phyloP scores from a whole-genome alignment of 2,113 vertebrate species.

The Phrynosoma blainvillii region DNA sequence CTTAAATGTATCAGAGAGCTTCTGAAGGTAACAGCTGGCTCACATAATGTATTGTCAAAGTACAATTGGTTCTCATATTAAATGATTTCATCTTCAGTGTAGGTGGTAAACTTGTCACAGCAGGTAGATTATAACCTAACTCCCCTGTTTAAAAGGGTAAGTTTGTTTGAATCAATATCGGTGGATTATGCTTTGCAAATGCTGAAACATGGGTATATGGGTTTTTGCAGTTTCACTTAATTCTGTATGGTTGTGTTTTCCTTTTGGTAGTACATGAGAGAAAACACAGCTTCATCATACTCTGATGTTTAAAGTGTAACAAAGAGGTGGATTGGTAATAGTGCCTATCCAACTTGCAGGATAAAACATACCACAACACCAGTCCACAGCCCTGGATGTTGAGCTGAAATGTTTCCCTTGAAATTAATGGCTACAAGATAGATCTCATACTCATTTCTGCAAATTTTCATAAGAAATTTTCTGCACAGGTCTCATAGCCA shows the following conservation, averaged over 20 bases:
- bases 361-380: background rate
- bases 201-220: background rate
- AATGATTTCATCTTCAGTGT: background rate
- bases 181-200: background rate
- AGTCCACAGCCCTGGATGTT: background rate
- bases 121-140: background rate
- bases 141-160: background rate
- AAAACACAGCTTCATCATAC: background rate
- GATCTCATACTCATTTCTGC: background rate
- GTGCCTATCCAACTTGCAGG: background rate
- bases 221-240: background rate
- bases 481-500: slow-evolving; percentile 52
- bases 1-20: background rate
- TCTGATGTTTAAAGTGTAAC: background rate
- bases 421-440: slow-evolving; percentile 29
- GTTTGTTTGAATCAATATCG: background rate
- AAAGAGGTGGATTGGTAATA: background rate
- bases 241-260: background rate
- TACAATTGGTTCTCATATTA: background rate
- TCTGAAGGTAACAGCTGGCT: background rate
- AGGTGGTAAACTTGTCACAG: background rate
- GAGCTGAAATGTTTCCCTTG: background rate
- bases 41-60: background rate
- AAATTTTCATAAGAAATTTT: slow-evolving; percentile 52
- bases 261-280: background rate